phyloP scores from a whole-genome alignment of 1,140 invertebrate species.

The Coptotermes formosanus region DNA sequence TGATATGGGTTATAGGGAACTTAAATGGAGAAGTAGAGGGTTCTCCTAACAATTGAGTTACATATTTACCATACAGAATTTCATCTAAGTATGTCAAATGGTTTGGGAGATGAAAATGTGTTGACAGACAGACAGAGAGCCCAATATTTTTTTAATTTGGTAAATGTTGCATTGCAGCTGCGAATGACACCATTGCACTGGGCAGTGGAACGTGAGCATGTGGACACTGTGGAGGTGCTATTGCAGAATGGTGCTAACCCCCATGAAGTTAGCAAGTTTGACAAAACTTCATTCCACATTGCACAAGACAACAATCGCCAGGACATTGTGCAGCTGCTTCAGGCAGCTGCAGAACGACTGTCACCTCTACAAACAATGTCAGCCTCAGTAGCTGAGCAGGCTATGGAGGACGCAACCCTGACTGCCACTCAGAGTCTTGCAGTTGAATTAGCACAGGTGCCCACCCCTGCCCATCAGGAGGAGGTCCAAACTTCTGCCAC shows the following conservation, averaged over 20 bases:
- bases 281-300: slow-evolving; percentile 76
- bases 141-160: not conserved
- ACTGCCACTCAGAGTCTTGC: slow-evolving; percentile 33
- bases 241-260: slow-evolving; percentile 71
- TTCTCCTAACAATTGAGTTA: no score
- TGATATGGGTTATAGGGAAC: no score
- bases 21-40: no score
- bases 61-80: no score
- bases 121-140: no score
- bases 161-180: slow-evolving; percentile 54
- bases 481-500: slow-evolving; percentile 48
- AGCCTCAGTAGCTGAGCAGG: not conserved
- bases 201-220: slow-evolving; percentile 84
- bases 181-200: slow-evolving; percentile 94
- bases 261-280: slow-evolving; percentile 74
- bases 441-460: slow-evolving; percentile 34
- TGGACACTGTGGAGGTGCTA: slow-evolving; percentile 66
- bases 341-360: slow-evolving; percentile 1
- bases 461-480: slow-evolving; percentile 32
- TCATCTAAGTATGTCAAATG: no score
- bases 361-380: not conserved
- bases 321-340: slow-evolving; percentile 52
- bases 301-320: slow-evolving; percentile 62
- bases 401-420: slow-evolving; percentile 31
- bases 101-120: no score